Percentiles rank a stretch among this genome's conserved stretches.
These are phyloP conservation scores for Chrysolina americana DNA, from an alignment of 2,888 invertebrate genomes.

Conservation along the genomic window DNA sequence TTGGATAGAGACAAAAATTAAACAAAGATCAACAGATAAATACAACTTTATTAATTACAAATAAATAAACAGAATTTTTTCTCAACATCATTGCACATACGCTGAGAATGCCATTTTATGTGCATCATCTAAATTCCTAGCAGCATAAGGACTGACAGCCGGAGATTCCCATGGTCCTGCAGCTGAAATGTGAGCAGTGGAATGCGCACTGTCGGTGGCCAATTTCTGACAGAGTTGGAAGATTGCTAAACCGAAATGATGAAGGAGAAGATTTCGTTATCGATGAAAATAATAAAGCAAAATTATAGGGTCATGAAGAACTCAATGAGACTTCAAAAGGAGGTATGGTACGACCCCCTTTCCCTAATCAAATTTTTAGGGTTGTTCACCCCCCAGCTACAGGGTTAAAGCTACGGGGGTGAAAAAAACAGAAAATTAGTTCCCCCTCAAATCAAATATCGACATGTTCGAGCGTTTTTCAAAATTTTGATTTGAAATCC, in stretches of 20 bases:
- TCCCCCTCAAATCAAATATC: no score
- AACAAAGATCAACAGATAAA: conserved; percentile 25
- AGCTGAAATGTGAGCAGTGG: conserved; percentile 73
- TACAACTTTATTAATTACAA: conserved; percentile 27
- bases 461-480: no score
- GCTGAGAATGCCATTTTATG: conserved; percentile 81
- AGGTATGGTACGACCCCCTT: no score
- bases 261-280: conserved; percentile 93
- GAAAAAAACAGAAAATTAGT: no score
- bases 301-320: no score
- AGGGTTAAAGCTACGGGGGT: no score
- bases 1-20: background rate
- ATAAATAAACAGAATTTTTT: conserved; percentile 3
- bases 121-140: conserved; percentile 70
- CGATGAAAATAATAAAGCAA: no score
- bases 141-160: conserved; percentile 70
- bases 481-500: no score
- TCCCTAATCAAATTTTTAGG: no score
- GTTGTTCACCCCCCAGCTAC: no score
- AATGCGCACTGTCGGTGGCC: conserved; percentile 83
- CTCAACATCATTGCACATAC: conserved; percentile 50
- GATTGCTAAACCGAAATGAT: conserved; percentile 86
- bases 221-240: conserved; percentile 93
- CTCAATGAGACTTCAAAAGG: no score
- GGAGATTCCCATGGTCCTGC: conserved; percentile 84